Base-by-base conservation (phyloP, 2,888 invertebrate species). In the Xiphydria camelus region DNA sequence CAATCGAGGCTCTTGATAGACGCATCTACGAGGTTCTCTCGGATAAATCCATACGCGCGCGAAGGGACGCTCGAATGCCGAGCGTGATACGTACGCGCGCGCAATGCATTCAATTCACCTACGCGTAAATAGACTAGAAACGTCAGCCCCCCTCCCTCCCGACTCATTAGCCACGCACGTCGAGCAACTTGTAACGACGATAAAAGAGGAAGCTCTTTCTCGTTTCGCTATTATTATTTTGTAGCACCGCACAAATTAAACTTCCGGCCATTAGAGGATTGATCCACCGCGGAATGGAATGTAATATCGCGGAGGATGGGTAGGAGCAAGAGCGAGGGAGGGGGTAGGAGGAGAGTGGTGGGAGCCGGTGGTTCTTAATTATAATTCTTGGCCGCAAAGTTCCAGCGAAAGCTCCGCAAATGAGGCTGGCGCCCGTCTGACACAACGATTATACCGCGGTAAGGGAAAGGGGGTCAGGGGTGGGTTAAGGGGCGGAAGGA, bases 301-400 rank as follows among this genome's bases (percentile, higher is more conserved):
- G 70, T 70, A 70, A 70, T 70, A 70, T 69, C 66, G 64, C 56
- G 57, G 61, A 14, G 26, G 26, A 4, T 58, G 56, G 61, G 42
- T 38, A 22, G 26, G 31, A 44, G 45, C 36, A 36, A n/a, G 26
- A 14, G 45, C 40, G 43, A 14, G 42, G 25, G 50, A 23, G 31
- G 44, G 43, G 44, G 45, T 35, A 29, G 40, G 42, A 34, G 34
- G 33, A 45, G 49, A 41, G 48, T 25, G 36, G 18, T 21, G 25
- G 22, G 45, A 51, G 55, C 45, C 54, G 61, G 49, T 57, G 66
- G 67, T 64, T 69, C 72, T 72, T 68, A 68, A 72, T 71, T 70
- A 67, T 71, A 68, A 72, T 70, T 72, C 68, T 68, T 68, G 67
- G 62, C 66, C 65, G 69, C 63, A 61, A 68, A 68, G 65, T 70